Base-by-base conservation (phyloP, 2,888 invertebrate genomes). In the Dicyrtoma fusca region DNA sequence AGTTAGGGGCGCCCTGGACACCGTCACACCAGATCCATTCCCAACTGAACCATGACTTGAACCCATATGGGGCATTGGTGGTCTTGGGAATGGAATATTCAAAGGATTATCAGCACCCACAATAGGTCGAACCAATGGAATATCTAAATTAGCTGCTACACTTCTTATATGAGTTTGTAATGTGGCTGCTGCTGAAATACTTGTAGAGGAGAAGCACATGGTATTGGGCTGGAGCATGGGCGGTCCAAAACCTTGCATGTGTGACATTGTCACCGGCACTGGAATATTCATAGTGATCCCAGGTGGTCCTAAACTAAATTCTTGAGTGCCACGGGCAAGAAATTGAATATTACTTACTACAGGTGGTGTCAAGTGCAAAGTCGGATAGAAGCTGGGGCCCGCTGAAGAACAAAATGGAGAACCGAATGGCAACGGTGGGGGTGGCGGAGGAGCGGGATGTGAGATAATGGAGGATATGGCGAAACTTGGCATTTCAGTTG, bases 61-160 rank as follows among this genome's bases (percentile, higher is more conserved):
- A 34, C 42, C 23, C 47, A 59, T 49, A 25, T 71, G 34, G n/a
- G n/a, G 47, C 26, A 57, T 19, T 14, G 51, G 34, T 45, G 63
- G 17, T 26, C 59, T 62, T 21, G 71, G 69, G 17, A 72, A 57
- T 26, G 73, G 71, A 26, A 74, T 34, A 61, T 59, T 70, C 21
- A 75, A 47, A 1, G 71, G 71, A 47, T 62, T 72, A 8, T 68
- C 64, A 1, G 42, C 57, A 6, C 68, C 66, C 13, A 74, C 62
- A 21, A 77, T 72, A 6, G 80, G 80, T 68, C 80, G 55, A 0
- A 79, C 79, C 11, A 80, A 70, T n/a, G 79, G 79, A 75, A 80
- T 80, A 59, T 79, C 79, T 42, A 80, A 70, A 71, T 80, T 80
- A 1, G 80, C 79, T 11, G 79, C 79, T 42, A 79, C 79, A 21